Evolutionary conservation across 2,888 invertebrate species (phyloP).

Genomic region (Atrina japonica): DNA sequence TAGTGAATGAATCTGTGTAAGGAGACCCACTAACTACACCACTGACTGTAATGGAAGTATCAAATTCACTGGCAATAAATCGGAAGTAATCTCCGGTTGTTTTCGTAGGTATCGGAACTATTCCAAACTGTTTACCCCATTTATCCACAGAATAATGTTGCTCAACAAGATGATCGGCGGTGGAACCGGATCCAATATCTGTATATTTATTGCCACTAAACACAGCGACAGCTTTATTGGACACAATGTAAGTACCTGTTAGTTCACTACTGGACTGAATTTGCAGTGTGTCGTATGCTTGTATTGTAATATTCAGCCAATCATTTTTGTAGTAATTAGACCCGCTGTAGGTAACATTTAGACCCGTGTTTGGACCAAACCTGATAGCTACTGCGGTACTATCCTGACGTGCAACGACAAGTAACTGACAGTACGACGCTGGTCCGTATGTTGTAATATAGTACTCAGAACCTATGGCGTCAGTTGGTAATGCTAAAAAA

Average conservation of each 20-base stretch:
- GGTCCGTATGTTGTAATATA: slow-evolving; percentile 55
- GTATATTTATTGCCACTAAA: slow-evolving; percentile 65
- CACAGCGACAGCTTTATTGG: slow-evolving; percentile 62
- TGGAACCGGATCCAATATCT: slow-evolving; percentile 37
- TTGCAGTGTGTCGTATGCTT: slow-evolving; percentile 50
- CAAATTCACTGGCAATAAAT: slow-evolving; percentile 7
- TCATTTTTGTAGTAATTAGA: slow-evolving; percentile 36
- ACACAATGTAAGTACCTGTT: slow-evolving; percentile 62
- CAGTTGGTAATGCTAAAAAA: slow-evolving; percentile 56
- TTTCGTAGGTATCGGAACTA: slow-evolving; percentile 63
- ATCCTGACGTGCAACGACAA: slow-evolving; percentile 51
- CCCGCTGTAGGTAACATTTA: slow-evolving; percentile 35
- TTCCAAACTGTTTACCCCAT: slow-evolving; percentile 67
- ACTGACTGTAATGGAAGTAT: not conserved
- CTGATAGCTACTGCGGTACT: slow-evolving; percentile 42
- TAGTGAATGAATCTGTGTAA: not conserved
- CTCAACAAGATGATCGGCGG: slow-evolving; percentile 58
- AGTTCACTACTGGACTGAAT: slow-evolving; percentile 58
- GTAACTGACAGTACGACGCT: slow-evolving; percentile 39
- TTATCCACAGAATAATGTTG: slow-evolving; percentile 63
- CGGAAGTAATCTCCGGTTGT: slow-evolving; percentile 25
- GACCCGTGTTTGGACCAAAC: slow-evolving; percentile 31
- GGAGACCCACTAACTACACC: slow-evolving; percentile 18
- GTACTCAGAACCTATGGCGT: slow-evolving; percentile 58
- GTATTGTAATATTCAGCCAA: slow-evolving; percentile 23